phyloP scores from a whole-genome alignment of 2,113 vertebrate species.

The Corvus cornix region DNA sequence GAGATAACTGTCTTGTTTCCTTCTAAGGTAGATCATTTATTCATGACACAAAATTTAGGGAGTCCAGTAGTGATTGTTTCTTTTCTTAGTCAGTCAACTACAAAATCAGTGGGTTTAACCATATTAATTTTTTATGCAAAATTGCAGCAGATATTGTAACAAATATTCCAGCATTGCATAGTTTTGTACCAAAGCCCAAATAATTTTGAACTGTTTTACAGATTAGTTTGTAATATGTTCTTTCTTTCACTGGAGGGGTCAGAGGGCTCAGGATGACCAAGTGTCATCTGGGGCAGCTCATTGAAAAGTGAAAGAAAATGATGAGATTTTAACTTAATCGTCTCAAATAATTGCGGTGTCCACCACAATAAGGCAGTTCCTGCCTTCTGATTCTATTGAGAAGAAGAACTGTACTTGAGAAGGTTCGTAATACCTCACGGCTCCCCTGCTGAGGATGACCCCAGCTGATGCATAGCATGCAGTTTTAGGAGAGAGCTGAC shows the following conservation, averaged over 20 bases:
- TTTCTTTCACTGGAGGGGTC: background rate
- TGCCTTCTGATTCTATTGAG: background rate
- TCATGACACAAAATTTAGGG: background rate
- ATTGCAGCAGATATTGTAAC: background rate
- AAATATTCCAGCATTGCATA: background rate
- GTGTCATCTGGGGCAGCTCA: background rate
- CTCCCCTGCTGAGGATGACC: background rate
- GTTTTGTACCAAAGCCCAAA: background rate
- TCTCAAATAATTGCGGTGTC: background rate
- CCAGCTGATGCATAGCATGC: background rate
- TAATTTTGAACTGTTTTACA: background rate
- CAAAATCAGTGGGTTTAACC: background rate
- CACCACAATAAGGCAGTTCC: background rate
- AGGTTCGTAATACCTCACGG: background rate
- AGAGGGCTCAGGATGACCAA: background rate
- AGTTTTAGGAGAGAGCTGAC: background rate
- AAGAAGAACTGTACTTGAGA: background rate
- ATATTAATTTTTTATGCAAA: background rate
- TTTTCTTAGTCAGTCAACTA: background rate
- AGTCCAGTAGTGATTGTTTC: background rate
- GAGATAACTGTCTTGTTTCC: background rate
- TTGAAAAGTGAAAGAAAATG: background rate
- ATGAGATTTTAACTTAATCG: background rate
- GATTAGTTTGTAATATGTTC: background rate
- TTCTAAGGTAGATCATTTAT: background rate